Percentiles rank a stretch among this genome's conserved stretches.
These are phyloP conservation scores for Thinocorus orbignyianus DNA, from an alignment of 2,113 vertebrate genomes.

Conservation along the genomic window DNA sequence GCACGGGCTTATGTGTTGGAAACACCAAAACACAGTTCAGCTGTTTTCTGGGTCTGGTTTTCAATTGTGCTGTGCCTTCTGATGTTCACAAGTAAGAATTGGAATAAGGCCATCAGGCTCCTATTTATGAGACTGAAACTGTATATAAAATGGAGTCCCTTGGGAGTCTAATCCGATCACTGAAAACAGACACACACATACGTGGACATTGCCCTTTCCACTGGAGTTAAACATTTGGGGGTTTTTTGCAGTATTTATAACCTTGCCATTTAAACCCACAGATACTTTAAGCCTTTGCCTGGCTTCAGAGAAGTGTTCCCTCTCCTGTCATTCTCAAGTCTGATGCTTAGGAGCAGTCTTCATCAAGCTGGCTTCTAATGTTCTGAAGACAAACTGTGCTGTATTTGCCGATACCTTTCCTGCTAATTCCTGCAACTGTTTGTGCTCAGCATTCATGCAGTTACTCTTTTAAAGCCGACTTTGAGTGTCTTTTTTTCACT, in stretches of 20 bases:
- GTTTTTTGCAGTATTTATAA: not conserved
- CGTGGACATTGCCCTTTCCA: fast-evolving
- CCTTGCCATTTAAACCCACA: not conserved
- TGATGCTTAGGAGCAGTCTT: not conserved
- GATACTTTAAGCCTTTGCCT: not conserved
- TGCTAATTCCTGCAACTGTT: not conserved
- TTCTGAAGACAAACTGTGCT: not conserved
- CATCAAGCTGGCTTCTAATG: not conserved
- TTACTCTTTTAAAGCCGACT: not conserved
- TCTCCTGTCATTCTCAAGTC: not conserved
- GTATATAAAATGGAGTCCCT: not conserved
- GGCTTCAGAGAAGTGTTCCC: not conserved
- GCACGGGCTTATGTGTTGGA: not conserved
- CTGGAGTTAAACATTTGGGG: not conserved
- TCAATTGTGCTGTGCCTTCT: not conserved
- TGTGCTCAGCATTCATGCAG: not conserved
- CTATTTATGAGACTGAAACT: not conserved
- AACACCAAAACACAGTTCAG: not conserved
- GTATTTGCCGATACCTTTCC: not conserved
- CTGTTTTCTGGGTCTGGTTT: not conserved
- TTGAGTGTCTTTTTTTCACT: not conserved
- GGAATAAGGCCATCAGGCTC: not conserved
- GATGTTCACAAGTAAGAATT: not conserved
- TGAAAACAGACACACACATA: not conserved
- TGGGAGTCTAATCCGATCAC: not conserved